These are phyloP conservation scores for Dreissena polymorpha DNA, from an alignment of 1,140 invertebrate species.

Conservation along the genomic window DNA sequence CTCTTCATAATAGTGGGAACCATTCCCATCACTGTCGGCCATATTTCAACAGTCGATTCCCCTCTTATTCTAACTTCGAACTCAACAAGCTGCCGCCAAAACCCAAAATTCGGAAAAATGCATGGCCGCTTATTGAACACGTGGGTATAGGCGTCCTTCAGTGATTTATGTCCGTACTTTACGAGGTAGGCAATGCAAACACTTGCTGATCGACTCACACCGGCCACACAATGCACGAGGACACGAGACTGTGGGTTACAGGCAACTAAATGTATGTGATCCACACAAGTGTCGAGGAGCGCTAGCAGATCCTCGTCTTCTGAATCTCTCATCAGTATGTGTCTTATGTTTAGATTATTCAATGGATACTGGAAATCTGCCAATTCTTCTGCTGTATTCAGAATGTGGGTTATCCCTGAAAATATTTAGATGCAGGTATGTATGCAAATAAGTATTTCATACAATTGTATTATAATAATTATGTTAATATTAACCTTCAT, in stretches of 20 bases:
- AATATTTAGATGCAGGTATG: background rate
- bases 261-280: constrained; percentile 62
- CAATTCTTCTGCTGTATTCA: constrained; percentile 90
- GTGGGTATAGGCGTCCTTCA: constrained; percentile 89
- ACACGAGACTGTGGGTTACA: constrained; percentile 82
- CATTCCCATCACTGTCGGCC: constrained; percentile 61
- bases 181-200: constrained; percentile 93
- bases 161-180: constrained; percentile 87
- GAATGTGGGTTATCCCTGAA: constrained; percentile 84
- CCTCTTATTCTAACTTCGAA: constrained; percentile 86
- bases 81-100: constrained; percentile 90
- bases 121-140: constrained; percentile 86
- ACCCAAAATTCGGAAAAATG: constrained; percentile 92
- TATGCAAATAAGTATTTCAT: background rate
- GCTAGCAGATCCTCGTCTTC: constrained; percentile 84
- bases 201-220: constrained; percentile 91
- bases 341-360: constrained; percentile 66
- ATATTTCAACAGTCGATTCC: constrained; percentile 64
- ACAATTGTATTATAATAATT: background rate
- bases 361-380: constrained; percentile 80
- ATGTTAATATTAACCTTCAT: background rate
- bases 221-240: constrained; percentile 93
- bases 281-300: constrained; percentile 85
- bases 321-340: constrained; percentile 85
- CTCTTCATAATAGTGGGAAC: constrained; percentile 66